Evolutionary conservation across 1,140 invertebrate genomes (phyloP).

Genomic region (Sycophaga agraensis): DNA sequence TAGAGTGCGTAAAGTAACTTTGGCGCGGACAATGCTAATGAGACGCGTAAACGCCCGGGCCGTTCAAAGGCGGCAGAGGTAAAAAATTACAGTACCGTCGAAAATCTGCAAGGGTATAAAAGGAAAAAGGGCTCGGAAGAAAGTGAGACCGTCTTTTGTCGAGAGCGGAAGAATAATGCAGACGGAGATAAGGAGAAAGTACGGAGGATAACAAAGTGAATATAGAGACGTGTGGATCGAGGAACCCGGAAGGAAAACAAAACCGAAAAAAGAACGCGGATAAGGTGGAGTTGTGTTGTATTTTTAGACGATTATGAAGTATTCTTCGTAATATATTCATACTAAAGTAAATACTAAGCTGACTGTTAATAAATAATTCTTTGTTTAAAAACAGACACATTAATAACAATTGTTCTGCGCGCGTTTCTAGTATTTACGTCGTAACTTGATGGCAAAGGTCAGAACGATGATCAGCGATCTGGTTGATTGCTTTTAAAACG

Average conservation of each 20-base stretch:
- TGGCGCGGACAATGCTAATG: slow-evolving; percentile 6
- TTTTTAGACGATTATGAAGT: not conserved
- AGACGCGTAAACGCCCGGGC: slow-evolving; percentile 5
- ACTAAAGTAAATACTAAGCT: too few species aligned
- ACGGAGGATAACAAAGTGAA: not conserved
- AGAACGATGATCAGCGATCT: too few species aligned
- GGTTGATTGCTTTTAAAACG: too few species aligned
- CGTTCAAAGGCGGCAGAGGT: not conserved
- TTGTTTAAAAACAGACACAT: too few species aligned
- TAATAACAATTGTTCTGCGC: too few species aligned
- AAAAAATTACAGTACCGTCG: not conserved
- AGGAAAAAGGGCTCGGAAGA: not conserved
- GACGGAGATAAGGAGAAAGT: slow-evolving; percentile 1
- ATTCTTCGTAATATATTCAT: too few species aligned
- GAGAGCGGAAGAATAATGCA: not conserved
- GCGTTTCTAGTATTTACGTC: too few species aligned
- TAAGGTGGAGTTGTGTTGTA: not conserved
- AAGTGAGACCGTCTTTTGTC: not conserved
- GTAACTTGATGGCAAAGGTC: too few species aligned
- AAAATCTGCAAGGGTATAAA: not conserved
- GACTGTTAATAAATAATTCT: too few species aligned
- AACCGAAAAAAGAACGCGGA: not conserved
- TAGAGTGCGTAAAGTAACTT: slow-evolving; percentile 3
- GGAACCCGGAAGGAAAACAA: not conserved
- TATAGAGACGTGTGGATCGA: not conserved